Conservation (phyloP, 2,113 vertebrate species). For the Echinops telfairi region DNA sequence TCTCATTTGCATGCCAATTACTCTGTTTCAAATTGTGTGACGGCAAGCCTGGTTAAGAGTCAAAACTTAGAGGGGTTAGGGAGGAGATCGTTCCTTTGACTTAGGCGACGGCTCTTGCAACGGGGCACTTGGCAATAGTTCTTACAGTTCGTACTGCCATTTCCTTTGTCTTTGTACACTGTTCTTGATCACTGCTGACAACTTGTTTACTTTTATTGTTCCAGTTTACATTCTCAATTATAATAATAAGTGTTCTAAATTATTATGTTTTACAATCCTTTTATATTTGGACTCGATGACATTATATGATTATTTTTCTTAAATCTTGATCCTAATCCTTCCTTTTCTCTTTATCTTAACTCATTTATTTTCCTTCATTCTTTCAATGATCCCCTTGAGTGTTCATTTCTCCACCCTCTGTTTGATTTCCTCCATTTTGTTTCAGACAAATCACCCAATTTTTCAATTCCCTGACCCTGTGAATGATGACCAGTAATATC, state of each 20-base stretch:
- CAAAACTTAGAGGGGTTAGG: not conserved
- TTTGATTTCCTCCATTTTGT: not conserved
- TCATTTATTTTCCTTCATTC: not conserved
- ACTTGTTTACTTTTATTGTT: not conserved
- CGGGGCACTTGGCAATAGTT: too few relatives aligned
- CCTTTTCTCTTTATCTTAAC: not conserved
- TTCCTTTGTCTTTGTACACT: not conserved
- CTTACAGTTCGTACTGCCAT: not conserved
- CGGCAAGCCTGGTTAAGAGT: not conserved
- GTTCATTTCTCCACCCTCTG: not conserved
- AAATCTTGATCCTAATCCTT: not conserved
- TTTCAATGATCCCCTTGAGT: slow-evolving; percentile 1
- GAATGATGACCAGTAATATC: not conserved
- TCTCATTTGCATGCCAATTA: not conserved
- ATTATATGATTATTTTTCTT: not conserved
- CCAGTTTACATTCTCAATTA: not conserved
- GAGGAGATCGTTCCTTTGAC: not conserved
- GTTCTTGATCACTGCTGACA: not conserved
- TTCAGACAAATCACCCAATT: not conserved
- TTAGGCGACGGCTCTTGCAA: not conserved
- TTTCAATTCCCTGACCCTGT: not conserved
- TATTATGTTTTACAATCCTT: not conserved
- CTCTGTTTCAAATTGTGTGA: not conserved
- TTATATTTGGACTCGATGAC: not conserved
- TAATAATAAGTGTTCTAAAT: not conserved